Evolutionary conservation across 2,888 invertebrate genomes (phyloP), one percentile per base, ranked within the genome.

Genomic region (Meiosimyza platycephala): DNA sequence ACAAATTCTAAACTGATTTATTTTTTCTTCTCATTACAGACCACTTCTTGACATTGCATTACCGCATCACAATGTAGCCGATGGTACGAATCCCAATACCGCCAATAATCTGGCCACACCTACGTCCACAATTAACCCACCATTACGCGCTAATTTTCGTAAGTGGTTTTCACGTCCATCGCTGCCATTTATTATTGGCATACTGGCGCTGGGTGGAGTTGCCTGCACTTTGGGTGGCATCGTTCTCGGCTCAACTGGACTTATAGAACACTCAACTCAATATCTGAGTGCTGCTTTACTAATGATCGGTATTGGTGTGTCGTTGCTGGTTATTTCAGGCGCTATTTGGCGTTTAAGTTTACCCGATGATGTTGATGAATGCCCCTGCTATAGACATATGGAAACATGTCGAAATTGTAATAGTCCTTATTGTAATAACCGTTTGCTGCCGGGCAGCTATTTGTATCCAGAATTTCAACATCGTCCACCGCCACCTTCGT

Each of bases 401-500:
- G 80, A 90, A 87, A 77, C 90, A 85, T 78, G 89, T 85, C 84
- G 85, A 50, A 85, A 85, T 73, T 86, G 89, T 75, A 86, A 91
- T 76, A 89, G 92, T 78, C 92, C 93, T 65, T 94, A 93, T 82
- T 86, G 87, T 76, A 94, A 93, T 59, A 89, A 94, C 75, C 93
- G 94, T 0, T 92, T 95, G 85, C 93, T 96, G 86, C 94, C 95
- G 0, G 82, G 83, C 40, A 95, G 94, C 84, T 95, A 95, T 82
- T 91, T 96, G 88, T 97, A 97, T 87, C 97, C 97, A 4, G 98
- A 98, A 89, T 98, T 98, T 86, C 96, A 96, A 85, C 97, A 95
- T 88, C 90, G 97, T 79, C 96, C 96, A 40, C 98, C 98, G 54
- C 98, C 98, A 59, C 98, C 98, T 40, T 95, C 96, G 76, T 98